Evolutionary conservation across 2,888 invertebrate species (phyloP).

Genomic region (Calephelis perditalis): DNA sequence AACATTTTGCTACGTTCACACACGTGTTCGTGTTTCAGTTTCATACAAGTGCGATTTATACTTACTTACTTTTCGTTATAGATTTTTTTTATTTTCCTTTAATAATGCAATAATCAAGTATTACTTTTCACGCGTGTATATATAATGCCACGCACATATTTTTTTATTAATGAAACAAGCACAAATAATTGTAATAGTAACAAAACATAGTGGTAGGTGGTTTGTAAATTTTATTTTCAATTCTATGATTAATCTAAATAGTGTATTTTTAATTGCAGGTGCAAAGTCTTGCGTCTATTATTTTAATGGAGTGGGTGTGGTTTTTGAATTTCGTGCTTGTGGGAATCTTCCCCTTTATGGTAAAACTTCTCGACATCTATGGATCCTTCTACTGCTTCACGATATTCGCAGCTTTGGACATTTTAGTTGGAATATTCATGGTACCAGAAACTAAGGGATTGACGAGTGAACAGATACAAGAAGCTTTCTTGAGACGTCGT

Average conservation of each 20-base stretch:
- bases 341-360: conserved; percentile 29
- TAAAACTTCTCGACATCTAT: conserved; percentile 5
- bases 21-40: no score
- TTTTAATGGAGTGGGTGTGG: conserved; percentile 32
- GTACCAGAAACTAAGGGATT: conserved; percentile 18
- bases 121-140: no score
- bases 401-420: not conserved
- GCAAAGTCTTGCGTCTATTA: conserved; percentile 32
- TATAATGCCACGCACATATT: no score
- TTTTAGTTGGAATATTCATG: not conserved
- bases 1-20: no score
- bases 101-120: no score
- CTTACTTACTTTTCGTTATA: no score
- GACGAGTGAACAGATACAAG: conserved; percentile 15
- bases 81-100: no score
- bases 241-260: not conserved
- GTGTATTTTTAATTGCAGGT: conserved; percentile 33
- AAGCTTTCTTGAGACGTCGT: conserved; percentile 9
- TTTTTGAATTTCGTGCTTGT: conserved; percentile 32
- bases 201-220: no score
- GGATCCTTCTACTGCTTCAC: conserved; percentile 15
- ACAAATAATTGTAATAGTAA: no score
- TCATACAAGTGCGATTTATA: no score
- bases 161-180: no score
- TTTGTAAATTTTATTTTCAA: no score